Evolutionary conservation across 1,140 invertebrate genomes (phyloP).

Genomic region (Carposina sasakii): DNA sequence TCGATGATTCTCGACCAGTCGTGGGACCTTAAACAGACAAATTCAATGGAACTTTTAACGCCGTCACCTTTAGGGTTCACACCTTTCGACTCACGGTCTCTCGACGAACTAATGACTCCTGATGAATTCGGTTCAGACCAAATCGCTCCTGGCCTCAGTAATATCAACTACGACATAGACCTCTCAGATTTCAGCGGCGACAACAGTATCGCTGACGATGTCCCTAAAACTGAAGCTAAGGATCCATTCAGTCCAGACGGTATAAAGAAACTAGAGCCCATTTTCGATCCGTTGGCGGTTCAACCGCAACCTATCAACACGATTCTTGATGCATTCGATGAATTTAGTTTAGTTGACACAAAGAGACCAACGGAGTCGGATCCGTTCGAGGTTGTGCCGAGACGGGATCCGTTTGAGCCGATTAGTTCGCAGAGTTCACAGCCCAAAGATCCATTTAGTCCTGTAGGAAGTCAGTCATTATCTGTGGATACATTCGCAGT

Average conservation of each 20-base stretch:
- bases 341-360: conserved; percentile 43
- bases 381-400: conserved; percentile 44
- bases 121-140: conserved; percentile 73
- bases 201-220: conserved; percentile 77
- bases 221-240: conserved; percentile 44
- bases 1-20: conserved; percentile 36
- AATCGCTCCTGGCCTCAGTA: conserved; percentile 74
- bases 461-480: conserved; percentile 20
- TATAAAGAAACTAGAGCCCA: conserved; percentile 32
- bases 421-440: not conserved
- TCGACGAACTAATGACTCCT: conserved; percentile 73
- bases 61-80: conserved; percentile 69
- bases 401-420: not conserved
- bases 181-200: conserved; percentile 80
- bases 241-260: conserved; percentile 53
- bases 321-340: conserved; percentile 47
- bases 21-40: conserved; percentile 51
- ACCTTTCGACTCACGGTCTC: conserved; percentile 72
- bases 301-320: conserved; percentile 24
- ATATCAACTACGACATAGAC: conserved; percentile 83
- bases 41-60: conserved; percentile 68
- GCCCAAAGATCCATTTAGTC: conserved; percentile 27
- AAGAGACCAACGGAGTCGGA: conserved; percentile 29
- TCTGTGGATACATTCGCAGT: not conserved
- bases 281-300: conserved; percentile 48